Conservation (phyloP, 2,797 vertebrate species). For the Oreochromis mossambicus region DNA sequence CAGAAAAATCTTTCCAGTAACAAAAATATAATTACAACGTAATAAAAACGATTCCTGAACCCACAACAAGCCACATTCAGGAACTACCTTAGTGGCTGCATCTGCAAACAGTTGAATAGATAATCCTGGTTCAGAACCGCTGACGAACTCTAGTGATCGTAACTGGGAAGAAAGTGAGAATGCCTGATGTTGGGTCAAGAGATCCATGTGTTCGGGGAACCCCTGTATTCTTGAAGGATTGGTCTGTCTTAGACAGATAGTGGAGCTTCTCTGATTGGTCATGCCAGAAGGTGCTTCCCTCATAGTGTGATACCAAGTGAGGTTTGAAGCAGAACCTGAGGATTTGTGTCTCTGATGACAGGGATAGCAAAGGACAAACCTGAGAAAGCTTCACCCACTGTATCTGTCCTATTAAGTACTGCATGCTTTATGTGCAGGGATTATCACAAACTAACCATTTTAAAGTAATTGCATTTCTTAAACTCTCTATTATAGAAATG, state of each 20-base stretch:
- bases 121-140: neutral
- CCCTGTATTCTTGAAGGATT: neutral
- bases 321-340: constrained; percentile 15
- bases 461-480: neutral
- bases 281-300: neutral
- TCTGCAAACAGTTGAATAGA: too few relatives aligned
- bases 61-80: neutral
- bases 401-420: constrained; percentile 26
- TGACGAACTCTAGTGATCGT: neutral
- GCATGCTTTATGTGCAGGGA: neutral
- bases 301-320: neutral
- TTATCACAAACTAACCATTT: neutral
- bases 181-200: neutral
- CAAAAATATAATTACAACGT: too few relatives aligned
- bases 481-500: neutral
- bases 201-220: neutral
- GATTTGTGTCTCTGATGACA: constrained; percentile 17
- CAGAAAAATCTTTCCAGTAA: neutral
- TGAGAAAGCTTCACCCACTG: constrained; percentile 25
- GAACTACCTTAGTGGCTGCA: neutral
- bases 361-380: constrained; percentile 15
- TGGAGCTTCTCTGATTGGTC: neutral
- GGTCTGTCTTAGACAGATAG: neutral
- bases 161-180: neutral
- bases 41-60: neutral